phyloP scores from a whole-genome alignment of 2,888 invertebrate species.

The Tetanocera ferruginea region DNA sequence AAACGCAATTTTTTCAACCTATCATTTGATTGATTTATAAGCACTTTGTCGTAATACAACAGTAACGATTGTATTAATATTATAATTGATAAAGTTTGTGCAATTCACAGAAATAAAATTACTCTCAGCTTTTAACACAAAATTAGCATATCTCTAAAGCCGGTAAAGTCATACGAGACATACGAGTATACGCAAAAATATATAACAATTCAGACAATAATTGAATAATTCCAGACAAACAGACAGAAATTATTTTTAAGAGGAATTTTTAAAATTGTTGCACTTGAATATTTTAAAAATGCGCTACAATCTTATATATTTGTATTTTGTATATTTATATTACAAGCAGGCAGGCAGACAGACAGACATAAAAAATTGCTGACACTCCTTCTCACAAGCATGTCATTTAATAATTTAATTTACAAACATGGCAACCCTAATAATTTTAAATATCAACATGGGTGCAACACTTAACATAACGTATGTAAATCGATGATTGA shows the following conservation, averaged over 20 bases:
- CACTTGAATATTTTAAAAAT: slow-evolving; percentile 24
- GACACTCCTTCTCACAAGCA: neutral
- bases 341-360: neutral
- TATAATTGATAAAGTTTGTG: too few relatives aligned
- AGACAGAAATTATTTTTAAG: neutral
- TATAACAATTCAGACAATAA: neutral
- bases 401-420: neutral
- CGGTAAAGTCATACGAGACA: neutral
- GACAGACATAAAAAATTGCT: neutral
- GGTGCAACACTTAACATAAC: slow-evolving; percentile 6
- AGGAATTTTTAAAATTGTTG: slow-evolving; percentile 7
- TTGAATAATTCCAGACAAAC: neutral
- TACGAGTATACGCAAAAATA: neutral
- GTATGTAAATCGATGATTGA: neutral
- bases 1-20: too few relatives aligned
- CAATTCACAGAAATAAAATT: too few relatives aligned
- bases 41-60: too few relatives aligned
- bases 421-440: slow-evolving; percentile 4
- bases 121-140: too few relatives aligned
- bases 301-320: neutral
- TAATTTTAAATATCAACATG: slow-evolving; percentile 4
- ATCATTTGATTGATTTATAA: too few relatives aligned
- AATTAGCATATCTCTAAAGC: neutral
- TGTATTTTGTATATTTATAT: neutral
- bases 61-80: too few relatives aligned